Evolutionary conservation across 1,140 invertebrate genomes (phyloP).

Genomic region (Panonychus citri): DNA sequence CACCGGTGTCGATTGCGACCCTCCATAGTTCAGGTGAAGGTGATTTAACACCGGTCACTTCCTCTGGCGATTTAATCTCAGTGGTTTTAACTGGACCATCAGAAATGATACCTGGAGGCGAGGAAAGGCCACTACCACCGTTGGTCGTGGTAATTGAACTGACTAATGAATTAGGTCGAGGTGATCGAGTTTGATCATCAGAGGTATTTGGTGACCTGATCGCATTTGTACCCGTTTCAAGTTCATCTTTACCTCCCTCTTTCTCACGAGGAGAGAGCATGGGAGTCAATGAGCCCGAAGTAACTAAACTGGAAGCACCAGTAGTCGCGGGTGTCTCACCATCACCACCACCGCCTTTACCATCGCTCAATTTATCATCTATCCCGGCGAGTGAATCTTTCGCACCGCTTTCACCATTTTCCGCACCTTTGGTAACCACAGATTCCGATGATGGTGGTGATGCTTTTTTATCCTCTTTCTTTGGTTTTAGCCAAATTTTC

Average conservation of each 20-base stretch:
- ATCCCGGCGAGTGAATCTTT: not conserved
- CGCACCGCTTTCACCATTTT: too few species aligned
- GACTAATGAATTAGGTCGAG: not conserved
- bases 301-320: too few species aligned
- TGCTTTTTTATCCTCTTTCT: not conserved
- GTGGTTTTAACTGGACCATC: slow-evolving; percentile 32
- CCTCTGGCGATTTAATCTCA: slow-evolving; percentile 70
- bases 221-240: not conserved
- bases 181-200: not conserved
- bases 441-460: not conserved
- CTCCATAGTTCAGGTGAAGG: slow-evolving; percentile 82
- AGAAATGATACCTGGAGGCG: not conserved
- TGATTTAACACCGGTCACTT: slow-evolving; percentile 48
- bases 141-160: not conserved
- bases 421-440: not conserved
- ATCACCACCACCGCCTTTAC: not conserved
- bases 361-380: too few species aligned
- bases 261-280: not conserved
- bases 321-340: not conserved
- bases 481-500: slow-evolving; percentile 8
- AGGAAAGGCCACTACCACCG: not conserved
- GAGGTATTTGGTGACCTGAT: not conserved
- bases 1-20: slow-evolving; percentile 68
- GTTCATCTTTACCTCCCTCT: not conserved
- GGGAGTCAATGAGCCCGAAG: not conserved